Conservation (phyloP, 1,140 invertebrate species). For the Babylonia areolata region DNA sequence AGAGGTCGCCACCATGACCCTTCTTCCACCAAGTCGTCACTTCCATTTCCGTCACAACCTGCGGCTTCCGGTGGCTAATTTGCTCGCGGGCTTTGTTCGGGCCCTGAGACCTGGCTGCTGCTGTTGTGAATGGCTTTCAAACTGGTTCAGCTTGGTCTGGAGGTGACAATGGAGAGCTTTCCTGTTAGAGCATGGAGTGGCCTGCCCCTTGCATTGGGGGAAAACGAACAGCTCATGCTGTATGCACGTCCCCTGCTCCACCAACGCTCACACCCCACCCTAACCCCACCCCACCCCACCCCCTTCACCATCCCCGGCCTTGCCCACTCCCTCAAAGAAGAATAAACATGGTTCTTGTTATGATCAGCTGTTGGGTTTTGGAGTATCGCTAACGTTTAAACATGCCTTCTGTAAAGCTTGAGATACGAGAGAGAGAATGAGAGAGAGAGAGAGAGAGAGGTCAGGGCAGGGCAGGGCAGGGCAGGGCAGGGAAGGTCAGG, state of each 20-base stretch:
- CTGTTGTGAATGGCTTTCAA: background rate
- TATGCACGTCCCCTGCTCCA: no score
- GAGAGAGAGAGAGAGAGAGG: background rate
- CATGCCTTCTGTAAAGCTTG: background rate
- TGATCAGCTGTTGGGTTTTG: no score
- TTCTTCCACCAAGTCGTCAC: background rate
- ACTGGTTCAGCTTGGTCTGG: background rate
- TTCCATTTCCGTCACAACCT: no score
- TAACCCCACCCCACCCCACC: no score
- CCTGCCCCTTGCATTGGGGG: no score
- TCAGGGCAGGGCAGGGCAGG: background rate
- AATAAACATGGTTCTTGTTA: no score
- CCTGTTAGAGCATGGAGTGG: background rate
- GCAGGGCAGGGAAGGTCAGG: no score
- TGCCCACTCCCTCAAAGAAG: no score
- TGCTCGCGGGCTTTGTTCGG: background rate
- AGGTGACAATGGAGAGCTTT: background rate
- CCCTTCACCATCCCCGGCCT: no score
- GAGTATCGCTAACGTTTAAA: no score
- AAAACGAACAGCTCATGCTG: no score
- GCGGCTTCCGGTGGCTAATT: constrained; percentile 15
- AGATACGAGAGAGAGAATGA: background rate
- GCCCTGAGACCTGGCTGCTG: background rate
- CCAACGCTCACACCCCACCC: no score
- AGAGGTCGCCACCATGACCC: background rate